Conservation (phyloP, 1,140 invertebrate species). For the Pseudomyrmex concolor region DNA sequence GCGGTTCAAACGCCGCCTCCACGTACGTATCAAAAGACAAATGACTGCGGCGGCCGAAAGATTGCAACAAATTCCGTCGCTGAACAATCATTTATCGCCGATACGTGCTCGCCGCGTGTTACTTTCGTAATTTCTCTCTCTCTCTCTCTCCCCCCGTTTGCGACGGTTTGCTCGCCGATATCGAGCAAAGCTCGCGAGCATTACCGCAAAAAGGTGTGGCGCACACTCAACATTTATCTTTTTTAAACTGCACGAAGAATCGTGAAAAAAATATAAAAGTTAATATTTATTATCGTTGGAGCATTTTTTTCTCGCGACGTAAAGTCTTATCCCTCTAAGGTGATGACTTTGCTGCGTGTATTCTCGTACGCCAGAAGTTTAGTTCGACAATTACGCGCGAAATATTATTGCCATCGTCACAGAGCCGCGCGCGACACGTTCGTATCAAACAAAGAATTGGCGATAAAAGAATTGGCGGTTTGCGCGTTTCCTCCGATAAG, state of each 20-base stretch:
- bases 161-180: neutral
- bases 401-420: slow-evolving; percentile 32
- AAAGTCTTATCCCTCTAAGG: neutral
- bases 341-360: neutral
- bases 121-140: neutral
- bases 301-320: too few relatives aligned
- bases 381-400: slow-evolving; percentile 23
- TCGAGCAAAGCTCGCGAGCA: neutral
- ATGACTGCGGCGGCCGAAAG: neutral
- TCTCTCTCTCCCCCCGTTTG: too few relatives aligned
- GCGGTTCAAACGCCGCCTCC: slow-evolving; percentile 19
- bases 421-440: neutral
- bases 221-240: neutral
- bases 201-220: neutral
- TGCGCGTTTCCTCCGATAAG: slow-evolving; percentile 29
- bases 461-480: neutral
- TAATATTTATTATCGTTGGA: too few relatives aligned
- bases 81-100: slow-evolving; percentile 38
- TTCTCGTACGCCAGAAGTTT: neutral
- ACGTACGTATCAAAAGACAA: slow-evolving; percentile 40
- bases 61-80: slow-evolving; percentile 39
- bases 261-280: too few relatives aligned
- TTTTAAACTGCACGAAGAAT: too few relatives aligned
- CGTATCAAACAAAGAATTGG: slow-evolving; percentile 30
- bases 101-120: slow-evolving; percentile 9